phyloP scores from a whole-genome alignment of 2,888 invertebrate species.

The Apodemia mormo region DNA sequence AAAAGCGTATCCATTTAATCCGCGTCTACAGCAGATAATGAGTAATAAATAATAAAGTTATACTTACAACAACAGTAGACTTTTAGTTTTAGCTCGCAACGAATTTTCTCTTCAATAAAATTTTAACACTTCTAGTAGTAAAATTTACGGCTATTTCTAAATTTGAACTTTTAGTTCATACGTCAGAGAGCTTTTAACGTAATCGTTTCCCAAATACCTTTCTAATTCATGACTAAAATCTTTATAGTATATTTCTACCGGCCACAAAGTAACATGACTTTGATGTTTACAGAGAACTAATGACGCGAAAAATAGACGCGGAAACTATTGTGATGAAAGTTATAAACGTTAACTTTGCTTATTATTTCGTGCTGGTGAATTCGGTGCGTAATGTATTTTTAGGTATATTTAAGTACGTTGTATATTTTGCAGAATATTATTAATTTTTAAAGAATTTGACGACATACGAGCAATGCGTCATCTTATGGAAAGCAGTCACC shows the following conservation, averaged over 20 bases:
- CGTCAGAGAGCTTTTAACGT: conserved; percentile 5
- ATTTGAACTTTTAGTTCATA: not conserved
- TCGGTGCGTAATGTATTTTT: not conserved
- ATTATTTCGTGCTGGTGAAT: not conserved
- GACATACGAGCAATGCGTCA: too few species aligned
- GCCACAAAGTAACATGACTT: conserved; percentile 25
- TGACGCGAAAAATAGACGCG: conserved; percentile 38
- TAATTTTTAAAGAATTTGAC: too few species aligned
- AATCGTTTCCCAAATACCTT: conserved; percentile 11
- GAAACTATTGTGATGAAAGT: conserved; percentile 33
- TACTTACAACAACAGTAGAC: too few species aligned
- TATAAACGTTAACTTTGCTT: conserved; percentile 9
- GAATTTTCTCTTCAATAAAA: not conserved
- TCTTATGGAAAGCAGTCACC: too few species aligned
- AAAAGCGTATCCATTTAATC: too few species aligned
- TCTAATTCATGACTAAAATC: conserved; percentile 3
- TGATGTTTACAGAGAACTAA: conserved; percentile 36
- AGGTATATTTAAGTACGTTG: not conserved
- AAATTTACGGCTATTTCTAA: not conserved
- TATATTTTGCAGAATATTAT: not conserved
- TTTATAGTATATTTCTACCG: not conserved
- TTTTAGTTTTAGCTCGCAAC: not conserved
- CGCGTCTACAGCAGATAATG: too few species aligned
- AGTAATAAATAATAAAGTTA: too few species aligned
- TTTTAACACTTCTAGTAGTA: not conserved